Percentiles rank a stretch among this genome's conserved stretches.
phyloP scores from a whole-genome alignment of 2,113 vertebrate genomes.

The Hippotragus niger region DNA sequence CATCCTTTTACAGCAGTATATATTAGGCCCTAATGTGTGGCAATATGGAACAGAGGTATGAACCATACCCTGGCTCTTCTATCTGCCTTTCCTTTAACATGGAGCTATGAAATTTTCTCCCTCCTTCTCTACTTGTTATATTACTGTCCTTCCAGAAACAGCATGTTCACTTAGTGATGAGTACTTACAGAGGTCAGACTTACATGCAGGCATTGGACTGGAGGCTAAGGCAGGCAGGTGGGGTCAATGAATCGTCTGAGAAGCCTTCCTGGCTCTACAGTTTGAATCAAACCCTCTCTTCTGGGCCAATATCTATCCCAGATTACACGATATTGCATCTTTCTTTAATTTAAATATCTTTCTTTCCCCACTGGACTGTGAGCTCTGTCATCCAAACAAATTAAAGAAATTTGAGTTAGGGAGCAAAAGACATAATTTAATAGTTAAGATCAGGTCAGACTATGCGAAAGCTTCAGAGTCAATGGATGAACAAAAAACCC shows the following conservation, averaged over 20 bases:
- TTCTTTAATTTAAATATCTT: background rate
- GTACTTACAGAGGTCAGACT: background rate
- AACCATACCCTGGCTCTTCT: background rate
- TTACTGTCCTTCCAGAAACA: background rate
- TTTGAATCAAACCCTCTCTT: background rate
- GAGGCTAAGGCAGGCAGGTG: background rate
- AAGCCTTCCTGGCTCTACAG: background rate
- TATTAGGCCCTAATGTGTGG: background rate
- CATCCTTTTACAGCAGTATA: background rate
- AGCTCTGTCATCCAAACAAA: background rate
- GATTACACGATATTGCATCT: background rate
- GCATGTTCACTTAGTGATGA: background rate
- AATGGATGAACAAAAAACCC: background rate
- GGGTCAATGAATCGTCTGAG: accelerated
- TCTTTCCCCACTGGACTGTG: background rate
- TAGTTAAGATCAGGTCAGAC: background rate
- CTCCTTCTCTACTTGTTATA: background rate
- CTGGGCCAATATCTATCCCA: too few relatives aligned
- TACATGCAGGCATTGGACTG: accelerated
- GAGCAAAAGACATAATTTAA: background rate
- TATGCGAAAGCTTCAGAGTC: background rate
- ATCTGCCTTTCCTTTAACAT: background rate
- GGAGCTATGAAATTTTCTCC: accelerated
- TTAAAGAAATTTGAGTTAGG: background rate
- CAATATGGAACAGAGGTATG: background rate